phyloP scores from a whole-genome alignment of 2,113 vertebrate genomes.

The Xiphias gladius region DNA sequence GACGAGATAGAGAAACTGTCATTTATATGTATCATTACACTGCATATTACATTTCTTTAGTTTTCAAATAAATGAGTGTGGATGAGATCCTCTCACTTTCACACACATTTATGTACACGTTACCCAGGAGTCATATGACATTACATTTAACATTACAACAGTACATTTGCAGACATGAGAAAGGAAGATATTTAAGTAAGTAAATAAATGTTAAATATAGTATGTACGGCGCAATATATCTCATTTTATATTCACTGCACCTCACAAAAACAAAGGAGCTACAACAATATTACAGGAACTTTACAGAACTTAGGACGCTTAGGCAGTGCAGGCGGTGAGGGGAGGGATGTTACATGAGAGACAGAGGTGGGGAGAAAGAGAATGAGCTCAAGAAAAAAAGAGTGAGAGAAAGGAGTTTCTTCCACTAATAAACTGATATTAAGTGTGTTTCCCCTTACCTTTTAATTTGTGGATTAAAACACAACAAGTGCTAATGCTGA shows the following conservation, averaged over 20 bases:
- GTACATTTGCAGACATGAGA: background rate
- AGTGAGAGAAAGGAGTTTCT: background rate
- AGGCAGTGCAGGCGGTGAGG: no score
- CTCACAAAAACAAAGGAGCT: no score
- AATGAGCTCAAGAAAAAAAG: background rate
- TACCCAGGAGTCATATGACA: background rate
- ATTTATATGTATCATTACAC: background rate
- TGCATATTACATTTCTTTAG: constrained; percentile 5
- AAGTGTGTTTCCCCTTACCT: background rate
- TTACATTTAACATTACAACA: no score
- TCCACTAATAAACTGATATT: background rate
- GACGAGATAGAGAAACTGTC: background rate
- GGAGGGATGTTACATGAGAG: no score
- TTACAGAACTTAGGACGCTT: no score
- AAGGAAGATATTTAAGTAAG: background rate
- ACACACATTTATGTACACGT: background rate
- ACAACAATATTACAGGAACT: no score
- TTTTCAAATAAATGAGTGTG: constrained; percentile 1
- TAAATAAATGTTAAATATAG: background rate
- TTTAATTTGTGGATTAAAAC: background rate
- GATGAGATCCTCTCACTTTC: background rate
- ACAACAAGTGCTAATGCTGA: no score
- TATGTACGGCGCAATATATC: no score
- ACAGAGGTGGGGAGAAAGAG: background rate
- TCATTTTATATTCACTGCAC: background rate